A percentile compares a stretch with the other conserved stretches of the same genome.
Evolutionary conservation across 1,140 invertebrate genomes (phyloP).

Genomic region (Oreohelix idahoensis): DNA sequence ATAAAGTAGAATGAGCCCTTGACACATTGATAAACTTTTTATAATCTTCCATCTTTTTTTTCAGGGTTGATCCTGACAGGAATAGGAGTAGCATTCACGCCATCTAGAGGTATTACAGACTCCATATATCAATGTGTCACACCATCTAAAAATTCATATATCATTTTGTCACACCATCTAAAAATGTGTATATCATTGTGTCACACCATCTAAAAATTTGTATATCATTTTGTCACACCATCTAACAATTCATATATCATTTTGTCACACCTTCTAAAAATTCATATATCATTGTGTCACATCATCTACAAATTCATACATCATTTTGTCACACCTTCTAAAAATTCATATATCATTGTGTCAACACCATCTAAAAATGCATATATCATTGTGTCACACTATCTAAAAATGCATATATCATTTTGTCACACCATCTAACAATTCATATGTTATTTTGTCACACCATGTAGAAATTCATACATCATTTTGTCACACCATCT

Average conservation of each 20-base stretch:
- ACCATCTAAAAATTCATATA: background rate
- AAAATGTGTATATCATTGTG: no score
- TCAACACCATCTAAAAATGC: background rate
- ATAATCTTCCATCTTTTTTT: background rate
- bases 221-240: background rate
- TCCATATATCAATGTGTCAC: background rate
- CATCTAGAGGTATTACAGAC: conserved; percentile 22
- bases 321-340: no score
- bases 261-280: no score
- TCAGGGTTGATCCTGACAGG: conserved; percentile 32
- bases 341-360: background rate
- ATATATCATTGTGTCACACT: no score
- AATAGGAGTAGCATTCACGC: conserved; percentile 29
- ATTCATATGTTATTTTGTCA: no score
- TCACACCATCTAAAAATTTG: background rate
- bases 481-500: no score
- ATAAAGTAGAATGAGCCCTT: no score
- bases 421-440: no score
- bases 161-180: background rate
- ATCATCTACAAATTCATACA: background rate
- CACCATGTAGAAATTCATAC: conserved; percentile 18
- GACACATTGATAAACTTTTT: no score
- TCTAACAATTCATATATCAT: background rate
- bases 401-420: no score
- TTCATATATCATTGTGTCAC: background rate